phyloP scores from a whole-genome alignment of 1,140 invertebrate genomes.

The Temnothorax curvispinosus region DNA sequence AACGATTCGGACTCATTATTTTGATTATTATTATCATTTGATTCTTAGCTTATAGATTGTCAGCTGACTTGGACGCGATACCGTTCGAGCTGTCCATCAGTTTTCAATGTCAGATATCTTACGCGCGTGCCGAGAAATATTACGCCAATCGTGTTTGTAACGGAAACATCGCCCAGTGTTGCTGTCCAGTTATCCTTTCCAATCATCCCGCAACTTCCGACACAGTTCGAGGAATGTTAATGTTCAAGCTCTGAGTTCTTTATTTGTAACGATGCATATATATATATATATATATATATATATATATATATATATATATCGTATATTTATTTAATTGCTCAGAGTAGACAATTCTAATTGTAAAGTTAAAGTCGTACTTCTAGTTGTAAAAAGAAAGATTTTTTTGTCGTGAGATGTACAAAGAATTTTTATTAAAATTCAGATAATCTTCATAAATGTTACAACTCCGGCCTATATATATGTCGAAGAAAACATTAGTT shows the following conservation, averaged over 20 bases:
- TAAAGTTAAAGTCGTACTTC: background rate
- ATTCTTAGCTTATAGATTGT: background rate
- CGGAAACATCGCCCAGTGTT: slow-evolving; percentile 55
- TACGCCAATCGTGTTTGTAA: background rate
- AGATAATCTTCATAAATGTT: background rate
- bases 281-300: background rate
- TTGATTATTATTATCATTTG: background rate
- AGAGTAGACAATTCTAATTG: background rate
- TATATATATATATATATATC: background rate
- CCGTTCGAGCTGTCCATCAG: background rate
- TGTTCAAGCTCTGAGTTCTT: background rate
- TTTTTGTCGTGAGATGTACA: background rate
- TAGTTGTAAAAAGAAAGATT: background rate
- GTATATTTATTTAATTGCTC: background rate
- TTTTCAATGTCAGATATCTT: slow-evolving; percentile 5
- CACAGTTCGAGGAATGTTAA: slow-evolving; percentile 26
- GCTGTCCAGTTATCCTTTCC: background rate
- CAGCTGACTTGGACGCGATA: background rate
- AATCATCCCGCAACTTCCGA: slow-evolving; percentile 61
- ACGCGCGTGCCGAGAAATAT: slow-evolving; percentile 60
- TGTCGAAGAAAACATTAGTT: slow-evolving; percentile 6
- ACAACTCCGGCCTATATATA: background rate
- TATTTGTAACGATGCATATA: background rate
- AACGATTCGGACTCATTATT: background rate
- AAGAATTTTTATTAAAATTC: background rate